Base-by-base conservation (phyloP, 2,113 vertebrate species). In the Gallinago undulata region DNA sequence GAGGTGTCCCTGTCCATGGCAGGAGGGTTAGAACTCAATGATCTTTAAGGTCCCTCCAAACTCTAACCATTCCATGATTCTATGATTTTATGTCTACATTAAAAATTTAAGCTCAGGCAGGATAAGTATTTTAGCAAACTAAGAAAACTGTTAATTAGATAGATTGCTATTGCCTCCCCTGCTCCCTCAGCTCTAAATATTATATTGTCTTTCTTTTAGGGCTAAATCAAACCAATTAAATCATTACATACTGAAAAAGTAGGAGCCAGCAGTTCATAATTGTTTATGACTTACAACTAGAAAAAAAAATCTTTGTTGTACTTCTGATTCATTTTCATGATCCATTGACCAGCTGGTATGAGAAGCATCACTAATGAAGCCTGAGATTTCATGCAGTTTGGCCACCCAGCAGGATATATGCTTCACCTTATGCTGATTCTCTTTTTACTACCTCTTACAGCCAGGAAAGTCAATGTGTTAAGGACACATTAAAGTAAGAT, bases 321-420 rank as follows among this genome's bases (percentile, higher is more conserved):
- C 59, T 95, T 95, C 91, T 78, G 92, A 94, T 97, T 97, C 96
- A 96, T 98, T 98, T 98, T 98, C 95, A 97, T 88, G 97, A 97
- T 96, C 95, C 96, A 90, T 97, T 98, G 97, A 82, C 96, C 97
- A 98, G 97, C 97, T 98, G 95, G 84, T 98, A 90, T 68, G 84
- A 97, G 83, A 93, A 97, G 96, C 96, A 96, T 93, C 94, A 94
- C 95, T 98, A 98, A 98, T 97, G 97, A 98, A 98, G 97, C 96
- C 80, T 97, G 89, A 41, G 88, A 95, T 92, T 81, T 94, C 97
- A 78, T 80, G 95, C 97, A 95, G 97, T 74, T 97, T 96, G 96
- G 94, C 69, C 88, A 86, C 96, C 33, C 96, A 98, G 97, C 80
- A 87, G 75, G 95, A 95, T 69, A 77, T 30, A 39, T 3, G 37